Percentiles rank a stretch among this genome's conserved stretches.
Evolutionary conservation across 2,797 vertebrate species (phyloP).

Genomic region (Tapera naevia): DNA sequence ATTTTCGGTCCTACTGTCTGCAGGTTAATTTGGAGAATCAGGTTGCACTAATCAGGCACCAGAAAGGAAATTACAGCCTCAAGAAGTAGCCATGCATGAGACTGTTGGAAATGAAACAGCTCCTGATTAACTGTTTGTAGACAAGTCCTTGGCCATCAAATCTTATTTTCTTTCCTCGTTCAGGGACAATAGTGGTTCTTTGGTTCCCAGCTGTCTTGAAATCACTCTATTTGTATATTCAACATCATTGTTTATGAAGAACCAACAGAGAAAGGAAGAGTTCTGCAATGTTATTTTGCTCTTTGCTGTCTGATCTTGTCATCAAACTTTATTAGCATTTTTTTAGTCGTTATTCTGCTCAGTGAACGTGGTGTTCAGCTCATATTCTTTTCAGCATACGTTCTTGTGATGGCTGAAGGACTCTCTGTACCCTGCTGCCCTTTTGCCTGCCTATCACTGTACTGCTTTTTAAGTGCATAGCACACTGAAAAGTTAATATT

Average conservation of each 20-base stretch:
- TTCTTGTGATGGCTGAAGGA: background rate
- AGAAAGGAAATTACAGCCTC: background rate
- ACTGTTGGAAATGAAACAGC: background rate
- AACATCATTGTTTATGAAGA: background rate
- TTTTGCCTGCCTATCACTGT: background rate
- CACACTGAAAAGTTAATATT: slow-evolving; percentile 8
- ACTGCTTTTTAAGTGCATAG: background rate
- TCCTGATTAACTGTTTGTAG: background rate
- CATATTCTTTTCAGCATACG: background rate
- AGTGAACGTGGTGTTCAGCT: background rate
- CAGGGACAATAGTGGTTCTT: background rate
- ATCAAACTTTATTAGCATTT: background rate
- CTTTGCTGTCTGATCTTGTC: background rate
- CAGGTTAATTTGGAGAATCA: slow-evolving; percentile 28
- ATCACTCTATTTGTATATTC: background rate
- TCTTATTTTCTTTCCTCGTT: background rate
- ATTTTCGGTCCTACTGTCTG: background rate
- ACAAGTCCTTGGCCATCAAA: background rate
- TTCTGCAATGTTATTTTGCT: background rate
- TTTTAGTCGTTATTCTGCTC: background rate
- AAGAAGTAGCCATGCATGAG: background rate
- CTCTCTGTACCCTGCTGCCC: background rate
- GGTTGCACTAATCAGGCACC: background rate
- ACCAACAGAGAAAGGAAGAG: background rate
- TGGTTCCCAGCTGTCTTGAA: background rate